Conservation (phyloP, 2,113 vertebrate species). For the Lethenteron reissneri region DNA sequence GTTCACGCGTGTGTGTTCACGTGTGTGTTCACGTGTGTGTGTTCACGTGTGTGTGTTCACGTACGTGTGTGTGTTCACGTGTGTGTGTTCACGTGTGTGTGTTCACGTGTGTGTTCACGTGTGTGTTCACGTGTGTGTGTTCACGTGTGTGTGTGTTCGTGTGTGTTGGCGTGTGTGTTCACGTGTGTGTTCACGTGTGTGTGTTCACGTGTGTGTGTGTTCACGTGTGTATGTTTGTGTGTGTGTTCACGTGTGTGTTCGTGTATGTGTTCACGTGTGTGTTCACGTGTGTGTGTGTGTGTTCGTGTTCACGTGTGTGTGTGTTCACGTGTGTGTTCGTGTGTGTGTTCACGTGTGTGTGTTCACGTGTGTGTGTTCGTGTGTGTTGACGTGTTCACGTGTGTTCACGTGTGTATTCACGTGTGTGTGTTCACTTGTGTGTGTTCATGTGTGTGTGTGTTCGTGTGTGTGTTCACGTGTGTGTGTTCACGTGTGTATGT, state of each 20-base stretch:
- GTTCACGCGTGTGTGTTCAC: background rate
- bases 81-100: background rate
- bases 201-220: background rate
- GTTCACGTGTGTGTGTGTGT: too few species aligned
- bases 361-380: background rate
- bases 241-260: background rate
- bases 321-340: background rate
- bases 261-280: background rate
- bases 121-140: too few species aligned
- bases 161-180: too few species aligned
- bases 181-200: background rate
- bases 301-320: background rate
- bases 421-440: too few species aligned
- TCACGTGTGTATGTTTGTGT: background rate
- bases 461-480: too few species aligned
- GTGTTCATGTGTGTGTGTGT: background rate
- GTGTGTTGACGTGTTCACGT: background rate
- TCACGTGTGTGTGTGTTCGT: too few species aligned
- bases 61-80: background rate
- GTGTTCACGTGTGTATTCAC: too few species aligned
- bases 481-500: background rate
- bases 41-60: background rate
- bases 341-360: background rate
- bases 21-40: background rate
- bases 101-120: background rate